These are phyloP conservation scores for Chaetura pelagica DNA, from an alignment of 2,113 vertebrate species.

Conservation along the genomic window DNA sequence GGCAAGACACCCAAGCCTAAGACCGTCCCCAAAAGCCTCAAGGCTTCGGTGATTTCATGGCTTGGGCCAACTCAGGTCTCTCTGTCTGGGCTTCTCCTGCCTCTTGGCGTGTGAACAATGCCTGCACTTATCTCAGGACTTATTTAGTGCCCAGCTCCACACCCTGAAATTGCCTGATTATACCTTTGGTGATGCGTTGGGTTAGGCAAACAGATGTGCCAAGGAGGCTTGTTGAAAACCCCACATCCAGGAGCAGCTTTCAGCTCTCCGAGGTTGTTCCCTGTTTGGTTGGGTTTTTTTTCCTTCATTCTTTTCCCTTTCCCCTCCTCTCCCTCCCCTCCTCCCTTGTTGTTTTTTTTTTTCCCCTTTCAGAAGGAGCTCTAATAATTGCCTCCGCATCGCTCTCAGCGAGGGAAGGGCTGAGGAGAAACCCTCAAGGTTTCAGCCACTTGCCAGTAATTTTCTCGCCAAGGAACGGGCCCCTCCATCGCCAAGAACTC, in stretches of 20 bases:
- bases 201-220: constrained; percentile 80
- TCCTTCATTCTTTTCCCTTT: background rate
- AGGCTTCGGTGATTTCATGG: background rate
- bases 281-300: background rate
- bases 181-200: constrained; percentile 75
- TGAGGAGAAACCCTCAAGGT: constrained; percentile 15
- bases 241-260: constrained; percentile 18
- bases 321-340: background rate
- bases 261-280: constrained; percentile 2
- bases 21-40: background rate
- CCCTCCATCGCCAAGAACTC: constrained; percentile 21
- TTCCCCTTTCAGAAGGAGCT: constrained; percentile 10
- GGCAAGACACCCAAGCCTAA: background rate
- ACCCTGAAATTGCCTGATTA: constrained; percentile 77
- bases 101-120: constrained; percentile 56
- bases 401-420: constrained; percentile 63
- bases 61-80: background rate
- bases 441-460: constrained; percentile 56
- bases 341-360: too few relatives aligned
- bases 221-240: constrained; percentile 73
- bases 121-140: constrained; percentile 73
- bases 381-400: constrained; percentile 57
- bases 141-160: constrained; percentile 74
- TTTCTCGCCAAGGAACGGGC: constrained; percentile 32
- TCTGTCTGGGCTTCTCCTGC: background rate